Conservation (phyloP, 1,140 invertebrate species). For the Nautilus pompilius region DNA sequence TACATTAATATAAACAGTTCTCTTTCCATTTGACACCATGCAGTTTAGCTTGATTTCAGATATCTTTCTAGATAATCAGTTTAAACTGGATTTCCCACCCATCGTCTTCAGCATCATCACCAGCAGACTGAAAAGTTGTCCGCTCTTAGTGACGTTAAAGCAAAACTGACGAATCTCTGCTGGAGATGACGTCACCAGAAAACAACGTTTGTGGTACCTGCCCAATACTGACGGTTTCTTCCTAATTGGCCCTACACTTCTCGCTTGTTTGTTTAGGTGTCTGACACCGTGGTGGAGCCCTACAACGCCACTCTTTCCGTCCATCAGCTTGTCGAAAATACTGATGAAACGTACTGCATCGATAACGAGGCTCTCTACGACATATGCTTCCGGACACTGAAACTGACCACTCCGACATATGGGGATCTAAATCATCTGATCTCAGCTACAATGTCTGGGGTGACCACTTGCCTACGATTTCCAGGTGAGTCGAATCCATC, state of each 20-base stretch:
- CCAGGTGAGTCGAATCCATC: constrained; percentile 83
- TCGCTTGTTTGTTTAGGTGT: constrained; percentile 58
- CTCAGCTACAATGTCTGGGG: constrained; percentile 74
- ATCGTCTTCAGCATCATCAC: too few species aligned
- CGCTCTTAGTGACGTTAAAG: too few species aligned
- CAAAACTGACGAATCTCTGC: too few species aligned
- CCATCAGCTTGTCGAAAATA: constrained; percentile 75
- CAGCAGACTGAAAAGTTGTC: too few species aligned
- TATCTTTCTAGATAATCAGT: too few species aligned
- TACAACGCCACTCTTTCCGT: constrained; percentile 70
- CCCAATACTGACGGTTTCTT: too few species aligned
- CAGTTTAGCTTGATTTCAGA: too few species aligned
- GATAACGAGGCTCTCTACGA: constrained; percentile 85
- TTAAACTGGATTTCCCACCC: too few species aligned
- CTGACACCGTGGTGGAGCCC: constrained; percentile 62
- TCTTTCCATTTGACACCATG: too few species aligned
- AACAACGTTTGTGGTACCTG: too few species aligned
- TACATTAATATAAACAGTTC: too few species aligned
- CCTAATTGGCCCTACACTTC: not conserved
- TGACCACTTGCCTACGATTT: constrained; percentile 77
- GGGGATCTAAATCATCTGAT: constrained; percentile 58
- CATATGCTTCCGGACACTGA: constrained; percentile 88
- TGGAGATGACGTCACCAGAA: too few species aligned
- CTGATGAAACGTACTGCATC: constrained; percentile 65
- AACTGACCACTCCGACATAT: constrained; percentile 70